A percentile compares a stretch with the other conserved stretches of the same genome.
Evolutionary conservation across 2,888 invertebrate species (phyloP).

Genomic region (Meghimatium bilineatum): DNA sequence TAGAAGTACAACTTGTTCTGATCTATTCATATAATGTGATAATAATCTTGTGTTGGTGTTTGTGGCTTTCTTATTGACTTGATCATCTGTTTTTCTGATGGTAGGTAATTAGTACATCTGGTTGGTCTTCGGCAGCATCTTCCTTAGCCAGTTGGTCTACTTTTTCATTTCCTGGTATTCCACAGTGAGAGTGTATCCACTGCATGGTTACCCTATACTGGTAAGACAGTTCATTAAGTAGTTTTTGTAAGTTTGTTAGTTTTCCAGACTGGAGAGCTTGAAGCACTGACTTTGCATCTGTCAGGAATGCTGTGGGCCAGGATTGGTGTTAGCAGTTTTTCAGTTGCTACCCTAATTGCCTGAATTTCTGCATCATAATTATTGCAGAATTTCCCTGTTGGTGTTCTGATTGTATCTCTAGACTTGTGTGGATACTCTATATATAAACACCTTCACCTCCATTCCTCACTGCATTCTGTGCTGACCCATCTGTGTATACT

Average conservation of each 20-base stretch:
- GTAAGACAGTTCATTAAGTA: neutral
- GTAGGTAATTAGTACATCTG: neutral
- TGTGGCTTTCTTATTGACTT: neutral
- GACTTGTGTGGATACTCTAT: neutral
- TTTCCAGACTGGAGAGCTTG: neutral
- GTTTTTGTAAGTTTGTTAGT: neutral
- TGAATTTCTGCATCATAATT: slow-evolving; percentile 8
- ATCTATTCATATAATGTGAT: neutral
- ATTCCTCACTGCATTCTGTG: neutral
- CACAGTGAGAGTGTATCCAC: slow-evolving; percentile 4
- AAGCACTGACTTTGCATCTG: too few relatives aligned
- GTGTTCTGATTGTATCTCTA: neutral
- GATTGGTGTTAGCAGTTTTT: neutral
- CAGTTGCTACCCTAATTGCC: neutral
- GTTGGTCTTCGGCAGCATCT: neutral
- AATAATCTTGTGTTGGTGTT: neutral
- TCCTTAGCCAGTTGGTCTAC: neutral
- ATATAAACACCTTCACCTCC: neutral
- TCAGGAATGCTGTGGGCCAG: neutral
- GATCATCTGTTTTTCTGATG: neutral
- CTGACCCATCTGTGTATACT: slow-evolving; percentile 4
- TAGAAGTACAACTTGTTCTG: neutral
- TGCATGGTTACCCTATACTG: neutral
- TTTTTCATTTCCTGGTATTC: neutral
- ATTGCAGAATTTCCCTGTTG: neutral